Evolutionary conservation across 2,888 invertebrate species (phyloP).

Genomic region (Epirrhoe tristata): DNA sequence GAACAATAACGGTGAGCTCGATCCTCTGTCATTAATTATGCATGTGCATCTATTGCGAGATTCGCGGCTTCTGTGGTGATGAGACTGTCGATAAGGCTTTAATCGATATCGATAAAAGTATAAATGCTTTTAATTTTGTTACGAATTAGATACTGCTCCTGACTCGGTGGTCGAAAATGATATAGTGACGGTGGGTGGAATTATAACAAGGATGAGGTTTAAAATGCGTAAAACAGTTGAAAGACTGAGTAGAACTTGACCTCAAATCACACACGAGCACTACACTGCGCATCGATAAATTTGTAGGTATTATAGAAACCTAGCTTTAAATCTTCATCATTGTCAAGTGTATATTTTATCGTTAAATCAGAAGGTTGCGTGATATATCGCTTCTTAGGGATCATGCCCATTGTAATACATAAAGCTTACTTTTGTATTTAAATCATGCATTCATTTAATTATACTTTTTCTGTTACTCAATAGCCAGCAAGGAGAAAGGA

Average conservation of each 20-base stretch:
- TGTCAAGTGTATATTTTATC: slow-evolving; percentile 6
- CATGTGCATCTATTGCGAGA: slow-evolving; percentile 37
- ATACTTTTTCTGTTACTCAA: slow-evolving; percentile 31
- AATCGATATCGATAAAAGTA: slow-evolving; percentile 25
- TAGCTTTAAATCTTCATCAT: slow-evolving; percentile 1
- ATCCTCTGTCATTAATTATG: slow-evolving; percentile 33
- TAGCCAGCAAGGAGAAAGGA: slow-evolving; percentile 39
- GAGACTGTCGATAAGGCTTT: slow-evolving; percentile 4
- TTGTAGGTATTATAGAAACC: neutral
- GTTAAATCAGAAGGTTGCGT: slow-evolving; percentile 1
- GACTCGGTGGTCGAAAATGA: neutral
- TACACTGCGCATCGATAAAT: neutral
- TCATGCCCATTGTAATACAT: slow-evolving; percentile 5
- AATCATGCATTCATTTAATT: slow-evolving; percentile 33
- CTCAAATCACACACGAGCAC: neutral
- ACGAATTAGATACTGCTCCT: neutral
- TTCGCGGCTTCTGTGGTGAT: slow-evolving; percentile 25
- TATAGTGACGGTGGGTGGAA: neutral
- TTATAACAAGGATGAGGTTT: neutral
- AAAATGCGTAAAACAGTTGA: neutral
- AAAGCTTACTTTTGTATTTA: slow-evolving; percentile 17
- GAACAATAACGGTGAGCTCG: slow-evolving; percentile 26
- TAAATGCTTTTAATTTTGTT: neutral
- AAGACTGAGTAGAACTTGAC: neutral
- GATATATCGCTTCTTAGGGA: slow-evolving; percentile 12